A percentile compares a stretch with the other conserved stretches of the same genome.
These are phyloP conservation scores for Drosophila teissieri DNA, from an alignment of 1,140 invertebrate species.

Conservation along the genomic window DNA sequence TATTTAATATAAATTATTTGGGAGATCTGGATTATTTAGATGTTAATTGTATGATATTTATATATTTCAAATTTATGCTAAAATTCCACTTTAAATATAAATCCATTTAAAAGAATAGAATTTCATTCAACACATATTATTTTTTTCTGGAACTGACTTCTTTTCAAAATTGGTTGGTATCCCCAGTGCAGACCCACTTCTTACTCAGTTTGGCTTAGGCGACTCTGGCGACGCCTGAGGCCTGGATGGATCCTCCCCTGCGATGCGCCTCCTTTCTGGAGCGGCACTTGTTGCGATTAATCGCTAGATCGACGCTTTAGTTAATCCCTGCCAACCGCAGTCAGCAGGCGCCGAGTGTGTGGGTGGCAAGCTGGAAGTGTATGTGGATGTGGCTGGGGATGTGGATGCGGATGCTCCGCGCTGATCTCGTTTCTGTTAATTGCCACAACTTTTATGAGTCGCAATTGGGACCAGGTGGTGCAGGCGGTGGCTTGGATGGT, in stretches of 20 bases:
- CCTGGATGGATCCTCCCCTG: not conserved
- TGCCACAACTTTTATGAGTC: conserved; percentile 73
- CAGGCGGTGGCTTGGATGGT: conserved; percentile 4
- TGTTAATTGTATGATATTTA: no score
- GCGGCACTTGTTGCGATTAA: conserved; percentile 76
- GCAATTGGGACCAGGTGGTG: conserved; percentile 45
- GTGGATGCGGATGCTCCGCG: conserved; percentile 6
- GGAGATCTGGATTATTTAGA: no score
- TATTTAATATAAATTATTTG: no score
- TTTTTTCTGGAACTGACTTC: not conserved
- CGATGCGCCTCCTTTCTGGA: not conserved
- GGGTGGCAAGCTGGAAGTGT: conserved; percentile 49
- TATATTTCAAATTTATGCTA: no score
- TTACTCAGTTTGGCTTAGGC: not conserved
- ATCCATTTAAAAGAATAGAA: no score
- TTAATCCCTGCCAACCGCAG: conserved; percentile 63
- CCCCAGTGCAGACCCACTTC: not conserved
- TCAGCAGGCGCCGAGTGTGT: conserved; percentile 58
- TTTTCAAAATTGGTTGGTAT: not conserved
- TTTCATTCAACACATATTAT: no score
- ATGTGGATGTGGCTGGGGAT: not conserved
- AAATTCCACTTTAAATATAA: no score
- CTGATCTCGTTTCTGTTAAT: conserved; percentile 75
- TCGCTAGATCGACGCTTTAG: conserved; percentile 78
- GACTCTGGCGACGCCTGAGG: conserved; percentile 20